Conservation (phyloP, 2,888 invertebrate genomes). For the Coelinius sp. region DNA sequence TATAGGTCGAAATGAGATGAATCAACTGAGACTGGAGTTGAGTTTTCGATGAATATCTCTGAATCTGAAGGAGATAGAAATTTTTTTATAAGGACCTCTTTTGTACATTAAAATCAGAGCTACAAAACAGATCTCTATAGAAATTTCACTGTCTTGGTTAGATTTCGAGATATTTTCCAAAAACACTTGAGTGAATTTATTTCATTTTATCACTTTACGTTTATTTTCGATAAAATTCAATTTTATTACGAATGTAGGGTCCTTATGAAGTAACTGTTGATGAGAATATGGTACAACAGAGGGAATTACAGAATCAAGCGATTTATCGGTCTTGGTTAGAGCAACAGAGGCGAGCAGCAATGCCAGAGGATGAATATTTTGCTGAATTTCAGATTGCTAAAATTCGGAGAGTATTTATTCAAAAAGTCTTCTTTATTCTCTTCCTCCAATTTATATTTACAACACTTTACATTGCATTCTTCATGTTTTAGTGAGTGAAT, state of each 20-base stretch:
- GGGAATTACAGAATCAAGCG: constrained; percentile 60
- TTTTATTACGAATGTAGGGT: constrained; percentile 50
- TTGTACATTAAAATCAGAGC: too few relatives aligned
- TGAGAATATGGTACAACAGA: constrained; percentile 58
- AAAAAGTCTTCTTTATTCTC: constrained; percentile 75
- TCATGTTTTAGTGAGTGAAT: constrained; percentile 64
- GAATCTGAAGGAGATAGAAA: too few relatives aligned
- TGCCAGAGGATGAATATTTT: constrained; percentile 50
- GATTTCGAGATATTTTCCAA: too few relatives aligned
- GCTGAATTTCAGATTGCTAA: constrained; percentile 57
- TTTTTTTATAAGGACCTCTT: too few relatives aligned
- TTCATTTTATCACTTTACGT: too few relatives aligned
- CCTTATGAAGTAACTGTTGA: constrained; percentile 61
- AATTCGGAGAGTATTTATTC: constrained; percentile 65
- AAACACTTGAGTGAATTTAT: too few relatives aligned
- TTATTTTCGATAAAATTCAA: constrained; percentile 1
- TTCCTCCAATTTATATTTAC: constrained; percentile 73
- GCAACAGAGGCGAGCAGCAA: constrained; percentile 48
- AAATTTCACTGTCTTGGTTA: too few relatives aligned
- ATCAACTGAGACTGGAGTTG: neutral
- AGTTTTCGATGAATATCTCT: too few relatives aligned
- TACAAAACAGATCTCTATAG: too few relatives aligned
- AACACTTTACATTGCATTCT: constrained; percentile 70
- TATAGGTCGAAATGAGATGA: too few relatives aligned
- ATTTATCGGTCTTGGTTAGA: constrained; percentile 58